A percentile compares a stretch with the other conserved stretches of the same genome.
These are phyloP conservation scores for Scaptomyza hsui DNA, from an alignment of 1,140 invertebrate genomes.

Conservation along the genomic window DNA sequence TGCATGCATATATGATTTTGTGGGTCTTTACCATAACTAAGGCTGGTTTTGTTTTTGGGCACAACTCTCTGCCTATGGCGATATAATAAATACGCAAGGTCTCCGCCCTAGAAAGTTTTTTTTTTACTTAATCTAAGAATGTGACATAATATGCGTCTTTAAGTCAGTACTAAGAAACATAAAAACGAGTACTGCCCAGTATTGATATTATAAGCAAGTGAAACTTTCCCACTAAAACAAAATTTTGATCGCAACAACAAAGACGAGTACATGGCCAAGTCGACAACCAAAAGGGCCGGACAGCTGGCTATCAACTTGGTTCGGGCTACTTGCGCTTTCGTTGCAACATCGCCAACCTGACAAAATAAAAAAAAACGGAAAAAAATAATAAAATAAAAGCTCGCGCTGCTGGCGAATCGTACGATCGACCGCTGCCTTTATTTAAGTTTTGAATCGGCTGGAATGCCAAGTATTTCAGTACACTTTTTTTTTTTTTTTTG, in stretches of 20 bases:
- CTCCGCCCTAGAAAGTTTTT: conserved; percentile 39
- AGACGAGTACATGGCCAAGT: neutral
- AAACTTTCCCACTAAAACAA: conserved; percentile 27
- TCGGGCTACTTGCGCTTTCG: conserved; percentile 65
- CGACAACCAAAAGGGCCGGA: conserved; percentile 5
- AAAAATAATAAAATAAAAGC: conserved; percentile 20
- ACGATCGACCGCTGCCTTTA: conserved; percentile 59
- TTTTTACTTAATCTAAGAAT: neutral
- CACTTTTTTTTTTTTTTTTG: conserved; percentile 5
- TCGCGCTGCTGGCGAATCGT: conserved; percentile 34
- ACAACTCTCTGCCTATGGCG: conserved; percentile 21
- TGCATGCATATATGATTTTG: conserved; percentile 21
- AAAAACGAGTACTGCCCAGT: conserved; percentile 3
- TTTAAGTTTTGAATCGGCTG: conserved; percentile 49
- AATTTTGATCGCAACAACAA: conserved; percentile 21
- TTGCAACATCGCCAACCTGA: conserved; percentile 49
- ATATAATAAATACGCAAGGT: conserved; percentile 49
- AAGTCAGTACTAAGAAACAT: conserved; percentile 11
- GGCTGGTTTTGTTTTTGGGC: conserved; percentile 45
- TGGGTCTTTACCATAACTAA: conserved; percentile 36
- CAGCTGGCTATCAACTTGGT: conserved; percentile 9
- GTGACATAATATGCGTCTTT: neutral
- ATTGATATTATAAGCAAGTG: conserved; percentile 15
- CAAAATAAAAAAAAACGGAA: conserved; percentile 5
- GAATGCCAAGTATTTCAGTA: conserved; percentile 65